phyloP scores from a whole-genome alignment of 2,797 vertebrate species.

The Coregonus ussuriensis region DNA sequence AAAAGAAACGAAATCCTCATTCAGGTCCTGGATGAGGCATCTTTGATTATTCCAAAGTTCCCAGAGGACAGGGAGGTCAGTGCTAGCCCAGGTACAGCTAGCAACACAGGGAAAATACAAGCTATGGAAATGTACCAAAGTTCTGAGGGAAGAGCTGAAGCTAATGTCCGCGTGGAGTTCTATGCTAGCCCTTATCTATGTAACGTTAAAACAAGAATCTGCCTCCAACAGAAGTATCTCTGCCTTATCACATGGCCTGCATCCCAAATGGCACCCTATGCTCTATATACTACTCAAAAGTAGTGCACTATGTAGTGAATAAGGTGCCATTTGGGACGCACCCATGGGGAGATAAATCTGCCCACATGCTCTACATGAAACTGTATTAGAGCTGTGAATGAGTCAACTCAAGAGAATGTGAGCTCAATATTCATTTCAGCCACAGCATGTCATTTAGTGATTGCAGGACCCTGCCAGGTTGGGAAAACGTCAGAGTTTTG shows the following conservation, averaged over 20 bases:
- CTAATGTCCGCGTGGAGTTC: conserved; percentile 43
- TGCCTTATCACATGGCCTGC: conserved; percentile 30
- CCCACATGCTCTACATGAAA: conserved; percentile 5
- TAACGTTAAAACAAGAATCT: conserved; percentile 31
- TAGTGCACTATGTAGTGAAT: neutral
- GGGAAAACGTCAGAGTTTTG: neutral
- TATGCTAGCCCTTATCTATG: conserved; percentile 37
- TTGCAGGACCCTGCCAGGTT: neutral
- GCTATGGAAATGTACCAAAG: conserved; percentile 69
- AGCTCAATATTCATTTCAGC: neutral
- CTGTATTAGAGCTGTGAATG: neutral
- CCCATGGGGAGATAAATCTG: conserved; percentile 3
- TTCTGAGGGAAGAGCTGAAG: conserved; percentile 49
- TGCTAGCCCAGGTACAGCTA: conserved; percentile 45
- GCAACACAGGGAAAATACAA: conserved; percentile 64
- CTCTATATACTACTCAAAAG: neutral
- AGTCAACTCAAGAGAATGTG: too few relatives aligned
- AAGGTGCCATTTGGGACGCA: neutral
- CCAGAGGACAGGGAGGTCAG: conserved; percentile 65
- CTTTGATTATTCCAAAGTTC: conserved; percentile 68
- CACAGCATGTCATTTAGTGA: neutral
- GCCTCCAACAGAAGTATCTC: neutral
- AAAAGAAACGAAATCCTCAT: conserved; percentile 64
- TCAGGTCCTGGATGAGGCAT: conserved; percentile 53
- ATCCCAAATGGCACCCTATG: neutral